These are phyloP conservation scores for Pimpla rufipes DNA, from an alignment of 2,888 invertebrate species.

Conservation along the genomic window DNA sequence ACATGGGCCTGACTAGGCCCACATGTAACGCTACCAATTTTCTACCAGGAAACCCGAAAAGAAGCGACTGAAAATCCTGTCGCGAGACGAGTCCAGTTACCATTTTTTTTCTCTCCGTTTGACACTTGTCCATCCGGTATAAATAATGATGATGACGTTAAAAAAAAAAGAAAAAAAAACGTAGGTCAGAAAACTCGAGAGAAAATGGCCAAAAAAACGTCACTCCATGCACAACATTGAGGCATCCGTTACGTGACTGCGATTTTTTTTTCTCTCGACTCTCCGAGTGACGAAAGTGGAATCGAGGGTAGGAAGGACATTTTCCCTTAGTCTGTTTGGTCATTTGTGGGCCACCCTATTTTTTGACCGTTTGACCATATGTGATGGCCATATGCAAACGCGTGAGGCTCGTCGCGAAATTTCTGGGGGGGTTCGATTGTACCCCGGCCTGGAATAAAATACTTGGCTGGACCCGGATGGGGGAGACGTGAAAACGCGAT, in stretches of 20 bases:
- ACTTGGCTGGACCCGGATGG: conserved; percentile 11
- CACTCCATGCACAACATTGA: conserved; percentile 65
- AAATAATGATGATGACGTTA: conserved; percentile 48
- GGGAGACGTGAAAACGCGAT: conserved; percentile 62
- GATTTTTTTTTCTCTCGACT: conserved; percentile 22
- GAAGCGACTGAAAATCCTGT: no score
- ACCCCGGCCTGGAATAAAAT: conserved; percentile 57
- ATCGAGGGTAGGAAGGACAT: conserved; percentile 45
- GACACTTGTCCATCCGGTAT: conserved; percentile 43
- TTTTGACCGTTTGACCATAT: conserved; percentile 85
- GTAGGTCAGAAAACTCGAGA: conserved; percentile 22
- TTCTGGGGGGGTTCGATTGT: conserved; percentile 57
- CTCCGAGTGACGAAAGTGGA: not conserved
- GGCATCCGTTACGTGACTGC: conserved; percentile 57
- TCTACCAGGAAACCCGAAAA: no score
- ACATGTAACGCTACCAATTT: no score
- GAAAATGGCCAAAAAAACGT: conserved; percentile 61
- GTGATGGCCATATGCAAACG: conserved; percentile 82
- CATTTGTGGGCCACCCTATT: conserved; percentile 82
- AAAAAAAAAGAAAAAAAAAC: conserved; percentile 16
- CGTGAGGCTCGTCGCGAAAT: conserved; percentile 57
- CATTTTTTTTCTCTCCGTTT: not conserved
- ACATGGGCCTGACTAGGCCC: no score
- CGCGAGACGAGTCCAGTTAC: not conserved
- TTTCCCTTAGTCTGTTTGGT: conserved; percentile 77